Percentiles rank a stretch among this genome's conserved stretches.
Evolutionary conservation across 2,113 vertebrate genomes (phyloP).

Genomic region (Sorex araneus): DNA sequence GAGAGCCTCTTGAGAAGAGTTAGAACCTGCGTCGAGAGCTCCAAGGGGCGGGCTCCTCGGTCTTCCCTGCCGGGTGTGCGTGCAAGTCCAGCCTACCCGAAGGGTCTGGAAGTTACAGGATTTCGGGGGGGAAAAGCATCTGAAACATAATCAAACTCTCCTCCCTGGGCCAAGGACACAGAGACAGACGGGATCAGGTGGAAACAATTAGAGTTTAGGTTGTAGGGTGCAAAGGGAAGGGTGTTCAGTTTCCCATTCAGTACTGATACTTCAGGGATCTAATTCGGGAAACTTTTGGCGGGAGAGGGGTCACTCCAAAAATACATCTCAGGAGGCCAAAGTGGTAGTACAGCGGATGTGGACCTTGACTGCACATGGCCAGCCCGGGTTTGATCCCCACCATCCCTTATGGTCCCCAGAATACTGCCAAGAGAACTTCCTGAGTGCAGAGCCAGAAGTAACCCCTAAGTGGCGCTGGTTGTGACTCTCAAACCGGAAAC

Average conservation of each 20-base stretch:
- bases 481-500: no score
- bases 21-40: slow-evolving; percentile 28
- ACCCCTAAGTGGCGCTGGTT: no score
- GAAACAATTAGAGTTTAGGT: background rate
- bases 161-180: slow-evolving; percentile 12
- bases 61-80: slow-evolving; percentile 46
- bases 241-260: background rate
- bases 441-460: no score
- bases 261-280: background rate
- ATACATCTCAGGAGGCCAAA: background rate
- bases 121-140: background rate
- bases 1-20: slow-evolving; percentile 30
- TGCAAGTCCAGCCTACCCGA: slow-evolving; percentile 38
- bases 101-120: slow-evolving; percentile 47
- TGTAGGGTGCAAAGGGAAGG: background rate
- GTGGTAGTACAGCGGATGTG: no score
- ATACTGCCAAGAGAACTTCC: no score
- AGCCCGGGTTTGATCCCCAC: no score
- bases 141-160: slow-evolving; percentile 2
- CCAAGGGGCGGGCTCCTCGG: background rate
- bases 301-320: background rate
- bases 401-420: no score
- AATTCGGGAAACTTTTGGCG: background rate
- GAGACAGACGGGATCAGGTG: background rate
- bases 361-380: no score